A percentile compares a stretch with the other conserved stretches of the same genome.
These are phyloP conservation scores for Siniperca scherzeri DNA, from an alignment of 2,797 vertebrate genomes.

Conservation along the genomic window DNA sequence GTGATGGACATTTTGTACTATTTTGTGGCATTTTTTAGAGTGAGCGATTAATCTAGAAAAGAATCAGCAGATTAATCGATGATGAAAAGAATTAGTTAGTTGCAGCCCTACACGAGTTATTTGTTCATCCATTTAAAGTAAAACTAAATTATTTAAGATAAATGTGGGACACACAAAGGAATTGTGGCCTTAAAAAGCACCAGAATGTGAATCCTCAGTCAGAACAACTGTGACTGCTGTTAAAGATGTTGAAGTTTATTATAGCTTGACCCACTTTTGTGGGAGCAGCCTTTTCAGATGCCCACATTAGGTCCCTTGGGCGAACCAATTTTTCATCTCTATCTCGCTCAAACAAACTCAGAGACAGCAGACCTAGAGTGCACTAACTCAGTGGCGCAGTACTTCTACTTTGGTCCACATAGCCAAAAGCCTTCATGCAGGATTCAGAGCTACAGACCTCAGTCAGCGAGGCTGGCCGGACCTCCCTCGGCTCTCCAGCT, in stretches of 20 bases:
- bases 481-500: slow-evolving; percentile 41
- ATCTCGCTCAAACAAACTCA: slow-evolving; percentile 41
- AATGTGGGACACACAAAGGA: background rate
- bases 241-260: slow-evolving; percentile 70
- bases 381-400: slow-evolving; percentile 54
- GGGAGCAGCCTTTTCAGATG: slow-evolving; percentile 52
- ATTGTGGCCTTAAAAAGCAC: slow-evolving; percentile 22
- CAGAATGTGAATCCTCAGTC: slow-evolving; percentile 37
- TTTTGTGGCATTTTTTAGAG: slow-evolving; percentile 5
- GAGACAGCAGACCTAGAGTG: slow-evolving; percentile 52
- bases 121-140: background rate
- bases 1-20: background rate
- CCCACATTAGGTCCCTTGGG: slow-evolving; percentile 61
- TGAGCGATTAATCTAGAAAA: background rate
- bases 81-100: background rate
- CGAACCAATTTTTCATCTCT: slow-evolving; percentile 61
- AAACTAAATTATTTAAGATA: background rate
- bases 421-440: slow-evolving; percentile 57
- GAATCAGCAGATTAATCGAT: background rate
- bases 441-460: slow-evolving; percentile 47
- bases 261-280: slow-evolving; percentile 80
- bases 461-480: slow-evolving; percentile 42
- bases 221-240: slow-evolving; percentile 49
- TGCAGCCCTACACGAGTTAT: background rate
- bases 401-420: slow-evolving; percentile 47